phyloP scores from a whole-genome alignment of 2,888 invertebrate genomes.

The Caenorhabditis wallacei region DNA sequence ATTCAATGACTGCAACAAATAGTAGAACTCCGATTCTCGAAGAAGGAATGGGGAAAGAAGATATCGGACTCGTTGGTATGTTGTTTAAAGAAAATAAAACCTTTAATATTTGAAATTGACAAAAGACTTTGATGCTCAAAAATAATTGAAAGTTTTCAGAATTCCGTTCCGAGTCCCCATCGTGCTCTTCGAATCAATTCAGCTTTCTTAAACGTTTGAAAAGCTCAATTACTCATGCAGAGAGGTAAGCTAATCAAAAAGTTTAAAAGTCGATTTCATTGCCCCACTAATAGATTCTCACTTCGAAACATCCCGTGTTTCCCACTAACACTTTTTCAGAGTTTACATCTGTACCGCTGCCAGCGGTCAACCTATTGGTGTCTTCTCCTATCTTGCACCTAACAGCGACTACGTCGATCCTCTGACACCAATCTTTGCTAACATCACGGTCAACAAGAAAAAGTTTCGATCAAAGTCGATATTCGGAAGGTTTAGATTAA shows the following conservation, averaged over 20 bases:
- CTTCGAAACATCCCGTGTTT: constrained; percentile 1
- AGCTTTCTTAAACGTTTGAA: constrained; percentile 63
- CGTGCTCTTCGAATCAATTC: constrained; percentile 58
- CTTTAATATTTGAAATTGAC: too few relatives aligned
- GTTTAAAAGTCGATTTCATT: background rate
- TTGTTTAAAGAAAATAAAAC: too few relatives aligned
- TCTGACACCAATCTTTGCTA: constrained; percentile 44
- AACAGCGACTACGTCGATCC: constrained; percentile 50
- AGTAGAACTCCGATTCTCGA: constrained; percentile 57
- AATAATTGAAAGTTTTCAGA: constrained; percentile 20
- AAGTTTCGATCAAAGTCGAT: constrained; percentile 64
- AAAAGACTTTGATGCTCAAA: too few relatives aligned
- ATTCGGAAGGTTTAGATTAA: constrained; percentile 65
- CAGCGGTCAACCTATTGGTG: constrained; percentile 57
- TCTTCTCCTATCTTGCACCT: constrained; percentile 63
- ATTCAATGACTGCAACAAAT: constrained; percentile 49
- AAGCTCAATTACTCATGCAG: constrained; percentile 65
- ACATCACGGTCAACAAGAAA: constrained; percentile 41
- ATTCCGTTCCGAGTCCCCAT: constrained; percentile 59
- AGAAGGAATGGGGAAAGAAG: constrained; percentile 38
- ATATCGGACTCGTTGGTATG: constrained; percentile 43
- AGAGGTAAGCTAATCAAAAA: constrained; percentile 48
- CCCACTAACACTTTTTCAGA: constrained; percentile 61
- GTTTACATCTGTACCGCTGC: constrained; percentile 62
- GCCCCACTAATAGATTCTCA: constrained; percentile 21